Percentiles rank a stretch among this genome's conserved stretches.
Conservation (phyloP, 2,888 invertebrate species). For the Girardia tigrina region DNA sequence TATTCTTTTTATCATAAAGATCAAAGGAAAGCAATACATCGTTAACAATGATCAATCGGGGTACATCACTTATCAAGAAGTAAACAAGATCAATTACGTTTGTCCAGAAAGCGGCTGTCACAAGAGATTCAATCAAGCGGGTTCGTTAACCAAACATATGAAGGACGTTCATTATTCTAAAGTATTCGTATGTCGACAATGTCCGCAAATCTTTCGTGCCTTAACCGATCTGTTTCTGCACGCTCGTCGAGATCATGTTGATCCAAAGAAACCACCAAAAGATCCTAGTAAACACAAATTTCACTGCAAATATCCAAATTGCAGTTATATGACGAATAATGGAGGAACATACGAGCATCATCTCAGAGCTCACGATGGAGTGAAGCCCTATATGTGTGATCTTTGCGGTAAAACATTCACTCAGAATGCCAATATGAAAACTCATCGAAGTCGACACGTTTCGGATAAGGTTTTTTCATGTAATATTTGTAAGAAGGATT, state of each 20-base stretch:
- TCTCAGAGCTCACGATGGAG: constrained; percentile 75
- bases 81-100: not conserved
- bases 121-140: not conserved
- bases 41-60: no score
- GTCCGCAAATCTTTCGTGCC: not conserved
- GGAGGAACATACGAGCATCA: constrained; percentile 54
- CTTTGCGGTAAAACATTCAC: constrained; percentile 81
- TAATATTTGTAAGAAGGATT: constrained; percentile 26
- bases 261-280: constrained; percentile 18
- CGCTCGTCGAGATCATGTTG: constrained; percentile 25
- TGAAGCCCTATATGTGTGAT: constrained; percentile 76
- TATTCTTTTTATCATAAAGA: no score
- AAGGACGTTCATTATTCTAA: not conserved
- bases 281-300: not conserved
- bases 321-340: constrained; percentile 30
- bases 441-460: constrained; percentile 73
- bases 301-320: constrained; percentile 6
- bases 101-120: not conserved
- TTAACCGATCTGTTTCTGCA: constrained; percentile 24
- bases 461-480: constrained; percentile 10
- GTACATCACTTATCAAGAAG: no score
- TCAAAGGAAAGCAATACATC: no score
- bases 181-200: constrained; percentile 27
- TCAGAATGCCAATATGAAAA: constrained; percentile 77
- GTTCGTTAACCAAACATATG: constrained; percentile 20